Evolutionary conservation across 2,888 invertebrate genomes (phyloP), one percentile per base, ranked within the genome.

Genomic region (Oeneis ivallda): DNA sequence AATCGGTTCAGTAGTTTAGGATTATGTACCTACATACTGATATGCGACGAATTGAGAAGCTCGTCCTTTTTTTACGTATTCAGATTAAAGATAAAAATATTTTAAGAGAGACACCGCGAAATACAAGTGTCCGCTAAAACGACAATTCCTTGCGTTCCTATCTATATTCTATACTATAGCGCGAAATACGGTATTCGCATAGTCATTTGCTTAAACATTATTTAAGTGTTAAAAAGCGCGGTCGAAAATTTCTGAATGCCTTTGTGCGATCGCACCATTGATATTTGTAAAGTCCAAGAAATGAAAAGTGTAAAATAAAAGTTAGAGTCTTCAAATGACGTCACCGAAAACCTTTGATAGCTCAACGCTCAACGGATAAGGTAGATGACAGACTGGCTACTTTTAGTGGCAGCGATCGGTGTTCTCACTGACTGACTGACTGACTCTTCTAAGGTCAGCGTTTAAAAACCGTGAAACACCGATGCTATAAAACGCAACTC

Each of bases 151-250:
- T 37, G 60, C 60, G 60, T 37, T 37, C 49, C 60, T 60, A 50
- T 49, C 17, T 49, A 49, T 56, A 39, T 19, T 19, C 19, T 41
- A 41, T 41, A 56, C 56, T 56, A 17, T 60, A 60, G 49, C 34
- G 60, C 34, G 15, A 58, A 34, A 47, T 60, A 85, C 84, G 87
- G 85, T 86, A 87, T 66, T 66, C 63, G 63, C 66, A 53, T 66
- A 53, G 58, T 50, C 58, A 53, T 54, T 56, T 63, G 53, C 45
- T 45, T 64, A 47, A 64, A 64, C 64, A 64, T 64, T 64, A 64
- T 54, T 64, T 63, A 62, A 68, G 67, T 58, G 67, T 66, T 62
- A 60, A 72, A 65, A 73, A 49, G 49, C 60, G 60, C 47, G 71
- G 73, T 74, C 72, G 72, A 74, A 72, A 67, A 70, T 66, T 70